phyloP scores from a whole-genome alignment of 2,888 invertebrate species.

The Rhamnusium bicolor region DNA sequence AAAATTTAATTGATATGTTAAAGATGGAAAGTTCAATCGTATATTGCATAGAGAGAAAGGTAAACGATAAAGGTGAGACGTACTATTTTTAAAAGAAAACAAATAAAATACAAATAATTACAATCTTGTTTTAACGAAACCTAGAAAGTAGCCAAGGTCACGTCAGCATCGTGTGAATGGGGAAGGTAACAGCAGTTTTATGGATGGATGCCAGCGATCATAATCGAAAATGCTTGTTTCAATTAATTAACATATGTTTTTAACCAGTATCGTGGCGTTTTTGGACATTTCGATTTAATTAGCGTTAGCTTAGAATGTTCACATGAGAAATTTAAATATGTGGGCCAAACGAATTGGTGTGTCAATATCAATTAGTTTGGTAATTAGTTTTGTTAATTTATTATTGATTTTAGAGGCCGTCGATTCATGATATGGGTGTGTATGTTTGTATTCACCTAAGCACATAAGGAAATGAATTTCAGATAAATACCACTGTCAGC shows the following conservation, averaged over 20 bases:
- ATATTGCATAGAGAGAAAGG: too few relatives aligned
- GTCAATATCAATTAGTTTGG: background rate
- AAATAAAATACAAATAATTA: background rate
- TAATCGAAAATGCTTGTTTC: background rate
- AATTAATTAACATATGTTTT: constrained; percentile 2
- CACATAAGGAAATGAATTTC: too few relatives aligned
- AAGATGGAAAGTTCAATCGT: too few relatives aligned
- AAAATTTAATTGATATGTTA: too few relatives aligned
- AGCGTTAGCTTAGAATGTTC: background rate
- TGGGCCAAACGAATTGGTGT: background rate
- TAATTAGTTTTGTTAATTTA: background rate
- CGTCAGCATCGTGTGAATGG: constrained; percentile 6
- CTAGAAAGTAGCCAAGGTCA: constrained; percentile 11
- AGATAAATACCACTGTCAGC: too few relatives aligned
- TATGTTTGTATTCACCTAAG: too few relatives aligned
- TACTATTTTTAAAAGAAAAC: background rate
- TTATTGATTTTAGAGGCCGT: too few relatives aligned
- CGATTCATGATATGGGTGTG: too few relatives aligned
- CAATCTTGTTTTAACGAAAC: constrained; percentile 1
- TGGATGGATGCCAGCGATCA: background rate
- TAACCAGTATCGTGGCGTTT: background rate
- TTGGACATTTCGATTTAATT: background rate
- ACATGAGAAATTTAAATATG: background rate
- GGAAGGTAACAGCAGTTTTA: constrained; percentile 1
- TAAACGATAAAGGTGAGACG: background rate